A percentile compares a stretch with the other conserved stretches of the same genome.
Evolutionary conservation across 2,113 vertebrate genomes (phyloP).

Genomic region (rat (Rattus norvegicus)): GRCr8 NC_086025.1:27365001-27365500

Average conservation of each 20-base stretch:
- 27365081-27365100: slow-evolving; percentile 3
- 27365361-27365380: neutral
- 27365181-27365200: neutral
- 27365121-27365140: slow-evolving; percentile 25
- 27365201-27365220: neutral
- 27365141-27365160: neutral
- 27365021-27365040: neutral
- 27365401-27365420: neutral
- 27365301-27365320: neutral
- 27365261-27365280: no score
- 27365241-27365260: no score
- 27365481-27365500: neutral
- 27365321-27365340: neutral
- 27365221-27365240: no score
- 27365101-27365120: neutral
- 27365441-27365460: neutral
- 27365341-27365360: no score
- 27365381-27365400: neutral
- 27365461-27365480: neutral
- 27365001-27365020: neutral
- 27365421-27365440: neutral
- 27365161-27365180: neutral
- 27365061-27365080: neutral
- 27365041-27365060: no score
- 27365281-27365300: no score